phyloP scores from a whole-genome alignment of 1,140 invertebrate species.

The Theocolax elegans region DNA sequence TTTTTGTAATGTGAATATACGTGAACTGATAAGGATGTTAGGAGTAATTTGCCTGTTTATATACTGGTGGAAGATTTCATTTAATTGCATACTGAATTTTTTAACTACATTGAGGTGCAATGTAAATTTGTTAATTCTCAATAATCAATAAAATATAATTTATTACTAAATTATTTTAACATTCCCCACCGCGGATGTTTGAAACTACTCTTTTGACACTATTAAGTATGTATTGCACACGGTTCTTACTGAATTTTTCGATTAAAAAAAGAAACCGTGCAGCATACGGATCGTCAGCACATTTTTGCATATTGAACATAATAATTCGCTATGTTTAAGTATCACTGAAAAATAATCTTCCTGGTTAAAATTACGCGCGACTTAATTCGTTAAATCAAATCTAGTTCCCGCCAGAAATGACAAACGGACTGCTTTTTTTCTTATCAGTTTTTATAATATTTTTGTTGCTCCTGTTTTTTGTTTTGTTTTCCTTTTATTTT shows the following conservation, averaged over 20 bases:
- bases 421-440: too few relatives aligned
- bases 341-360: slow-evolving; percentile 15
- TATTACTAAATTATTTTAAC: too few relatives aligned
- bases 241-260: too few relatives aligned
- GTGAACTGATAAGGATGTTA: too few relatives aligned
- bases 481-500: too few relatives aligned
- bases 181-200: slow-evolving; percentile 29
- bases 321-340: slow-evolving; percentile 32
- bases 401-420: slow-evolving; percentile 40
- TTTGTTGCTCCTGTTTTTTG: too few relatives aligned
- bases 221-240: slow-evolving; percentile 38
- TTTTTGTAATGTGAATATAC: too few relatives aligned
- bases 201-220: slow-evolving; percentile 22
- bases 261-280: neutral
- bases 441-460: too few relatives aligned
- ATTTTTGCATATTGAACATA: slow-evolving; percentile 26
- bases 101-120: slow-evolving; percentile 40
- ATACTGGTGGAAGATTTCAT: slow-evolving; percentile 38
- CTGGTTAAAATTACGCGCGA: slow-evolving; percentile 24
- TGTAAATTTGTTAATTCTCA: slow-evolving; percentile 33
- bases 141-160: too few relatives aligned
- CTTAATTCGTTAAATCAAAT: slow-evolving; percentile 35
- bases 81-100: slow-evolving; percentile 40
- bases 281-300: neutral
- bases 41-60: too few relatives aligned